Evolutionary conservation across 2,113 vertebrate genomes (phyloP).

Genomic region (Cyphomyrus discorhynchus): DNA sequence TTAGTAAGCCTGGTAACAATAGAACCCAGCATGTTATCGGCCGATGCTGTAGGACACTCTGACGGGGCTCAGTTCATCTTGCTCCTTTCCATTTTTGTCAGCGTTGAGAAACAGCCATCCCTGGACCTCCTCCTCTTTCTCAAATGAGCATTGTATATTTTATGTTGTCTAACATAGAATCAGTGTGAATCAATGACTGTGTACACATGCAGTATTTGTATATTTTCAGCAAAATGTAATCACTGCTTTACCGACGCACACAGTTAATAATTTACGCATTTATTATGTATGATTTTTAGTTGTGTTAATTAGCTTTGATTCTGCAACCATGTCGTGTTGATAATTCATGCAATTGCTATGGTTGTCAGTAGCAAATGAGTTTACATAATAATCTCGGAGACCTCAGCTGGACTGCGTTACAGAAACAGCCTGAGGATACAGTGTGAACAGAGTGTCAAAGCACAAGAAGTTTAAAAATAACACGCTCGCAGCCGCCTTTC

Average conservation of each 20-base stretch:
- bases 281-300: background rate
- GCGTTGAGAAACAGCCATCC: background rate
- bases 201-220: background rate
- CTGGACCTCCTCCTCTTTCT: background rate
- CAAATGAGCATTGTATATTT: background rate
- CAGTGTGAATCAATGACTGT: background rate
- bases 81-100: background rate
- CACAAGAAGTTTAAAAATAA: conserved; percentile 5
- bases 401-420: background rate
- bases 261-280: background rate
- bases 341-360: background rate
- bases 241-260: background rate
- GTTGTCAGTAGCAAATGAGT: background rate
- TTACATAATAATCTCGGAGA: background rate
- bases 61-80: background rate
- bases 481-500: background rate
- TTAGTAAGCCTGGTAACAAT: background rate
- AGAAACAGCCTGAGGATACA: background rate
- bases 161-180: background rate
- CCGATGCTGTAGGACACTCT: background rate
- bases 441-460: conserved; percentile 1
- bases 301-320: conserved; percentile 9
- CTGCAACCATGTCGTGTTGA: background rate
- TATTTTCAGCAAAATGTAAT: background rate
- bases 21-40: background rate